These are phyloP conservation scores for Mus spicilegus DNA, from an alignment of 2,113 vertebrate genomes.

Conservation along the genomic window DNA sequence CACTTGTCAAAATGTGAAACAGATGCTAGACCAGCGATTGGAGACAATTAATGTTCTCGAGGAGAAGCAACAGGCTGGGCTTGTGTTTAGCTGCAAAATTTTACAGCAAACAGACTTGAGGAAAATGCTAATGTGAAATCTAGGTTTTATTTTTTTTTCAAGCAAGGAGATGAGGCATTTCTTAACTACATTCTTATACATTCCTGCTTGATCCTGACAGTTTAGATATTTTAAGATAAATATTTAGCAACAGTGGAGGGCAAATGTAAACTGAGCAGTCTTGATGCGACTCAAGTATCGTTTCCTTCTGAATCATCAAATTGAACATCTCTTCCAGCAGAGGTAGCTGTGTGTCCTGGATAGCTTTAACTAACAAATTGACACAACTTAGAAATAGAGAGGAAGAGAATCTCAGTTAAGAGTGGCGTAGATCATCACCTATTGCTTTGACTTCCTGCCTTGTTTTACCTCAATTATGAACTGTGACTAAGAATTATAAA, in stretches of 20 bases:
- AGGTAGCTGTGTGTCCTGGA: background rate
- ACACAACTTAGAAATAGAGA: background rate
- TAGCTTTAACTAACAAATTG: background rate
- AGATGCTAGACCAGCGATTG: slow-evolving; percentile 87
- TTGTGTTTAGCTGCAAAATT: slow-evolving; percentile 79
- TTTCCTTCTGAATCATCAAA: slow-evolving; percentile 42
- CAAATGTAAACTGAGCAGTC: slow-evolving; percentile 29
- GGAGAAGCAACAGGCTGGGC: slow-evolving; percentile 81
- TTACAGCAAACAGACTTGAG: slow-evolving; percentile 74
- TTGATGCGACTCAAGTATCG: background rate
- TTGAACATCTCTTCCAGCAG: background rate
- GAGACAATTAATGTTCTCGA: slow-evolving; percentile 88
- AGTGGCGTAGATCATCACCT: background rate
- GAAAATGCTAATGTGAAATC: slow-evolving; percentile 83
- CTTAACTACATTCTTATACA: slow-evolving; percentile 32
- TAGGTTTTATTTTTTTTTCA: slow-evolving; percentile 84
- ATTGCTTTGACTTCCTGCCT: background rate
- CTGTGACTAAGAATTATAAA: background rate
- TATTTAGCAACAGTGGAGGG: slow-evolving; percentile 31
- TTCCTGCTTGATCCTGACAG: slow-evolving; percentile 50
- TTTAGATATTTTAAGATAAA: slow-evolving; percentile 51
- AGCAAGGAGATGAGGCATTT: slow-evolving; percentile 58
- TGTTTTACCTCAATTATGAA: too few relatives aligned
- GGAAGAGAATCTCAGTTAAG: background rate
- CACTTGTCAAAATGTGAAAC: slow-evolving; percentile 89